Percentiles rank a stretch among this genome's conserved stretches.
Conservation (phyloP, 1,140 invertebrate genomes). For the Plutomurus gul region DNA sequence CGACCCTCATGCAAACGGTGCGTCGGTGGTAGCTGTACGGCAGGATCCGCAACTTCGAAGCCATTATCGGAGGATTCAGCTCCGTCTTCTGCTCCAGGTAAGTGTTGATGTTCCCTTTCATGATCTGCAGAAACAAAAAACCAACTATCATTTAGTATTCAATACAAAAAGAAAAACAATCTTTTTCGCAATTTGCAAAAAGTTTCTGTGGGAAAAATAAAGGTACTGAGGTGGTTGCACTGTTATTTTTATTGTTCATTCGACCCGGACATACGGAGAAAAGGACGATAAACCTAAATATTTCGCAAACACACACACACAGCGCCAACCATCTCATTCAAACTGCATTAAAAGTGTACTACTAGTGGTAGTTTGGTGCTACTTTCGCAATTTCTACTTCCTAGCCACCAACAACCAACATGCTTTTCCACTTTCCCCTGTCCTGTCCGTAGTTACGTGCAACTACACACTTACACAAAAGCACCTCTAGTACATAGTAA, state of each 20-base stretch:
- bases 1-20: slow-evolving; percentile 78
- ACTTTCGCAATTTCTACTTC: no score
- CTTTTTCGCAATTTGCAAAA: background rate
- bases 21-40: slow-evolving; percentile 73
- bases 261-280: background rate
- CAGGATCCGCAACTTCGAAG: slow-evolving; percentile 72
- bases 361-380: no score
- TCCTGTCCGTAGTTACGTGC: no score
- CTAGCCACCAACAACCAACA: no score
- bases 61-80: slow-evolving; percentile 73
- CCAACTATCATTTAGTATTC: slow-evolving; percentile 1
- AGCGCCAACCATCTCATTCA: background rate
- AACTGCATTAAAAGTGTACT: background rate
- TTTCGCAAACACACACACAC: no score
- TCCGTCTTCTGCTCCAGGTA: slow-evolving; percentile 57
- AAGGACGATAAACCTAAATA: background rate
- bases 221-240: no score
- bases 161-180: background rate
- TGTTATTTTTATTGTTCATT: no score
- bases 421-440: no score
- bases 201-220: background rate
- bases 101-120: slow-evolving; percentile 62
- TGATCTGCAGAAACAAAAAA: slow-evolving; percentile 56
- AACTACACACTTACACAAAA: no score
- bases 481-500: no score